Evolutionary conservation across 2,888 invertebrate species (phyloP).

Genomic region (Tuberolachnus salignus): DNA sequence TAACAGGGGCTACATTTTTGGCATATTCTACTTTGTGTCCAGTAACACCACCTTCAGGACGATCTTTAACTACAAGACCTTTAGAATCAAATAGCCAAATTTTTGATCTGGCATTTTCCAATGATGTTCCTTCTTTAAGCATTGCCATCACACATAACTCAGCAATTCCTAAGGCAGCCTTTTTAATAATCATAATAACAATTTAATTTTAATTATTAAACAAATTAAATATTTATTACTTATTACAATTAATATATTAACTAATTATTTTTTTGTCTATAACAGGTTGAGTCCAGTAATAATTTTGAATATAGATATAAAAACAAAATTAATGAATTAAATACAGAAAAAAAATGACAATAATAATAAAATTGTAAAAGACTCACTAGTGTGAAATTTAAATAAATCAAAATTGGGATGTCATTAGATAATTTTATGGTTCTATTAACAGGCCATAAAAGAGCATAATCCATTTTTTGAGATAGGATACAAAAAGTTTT

Average conservation of each 20-base stretch:
- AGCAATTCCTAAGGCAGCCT: slow-evolving; percentile 94
- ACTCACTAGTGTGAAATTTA: too few species aligned
- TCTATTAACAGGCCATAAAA: too few species aligned
- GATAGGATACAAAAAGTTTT: too few species aligned
- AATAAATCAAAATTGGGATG: too few species aligned
- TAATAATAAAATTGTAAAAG: too few species aligned
- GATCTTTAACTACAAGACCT: slow-evolving; percentile 87
- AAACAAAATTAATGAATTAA: too few species aligned
- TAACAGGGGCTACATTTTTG: slow-evolving; percentile 76
- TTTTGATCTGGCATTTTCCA: slow-evolving; percentile 76
- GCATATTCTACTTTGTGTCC: slow-evolving; percentile 85
- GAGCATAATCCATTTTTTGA: too few species aligned
- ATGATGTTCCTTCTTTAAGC: slow-evolving; percentile 79
- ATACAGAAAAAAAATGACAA: too few species aligned
- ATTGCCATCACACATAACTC: slow-evolving; percentile 90
- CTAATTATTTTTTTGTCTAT: neutral
- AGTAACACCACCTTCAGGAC: slow-evolving; percentile 80
- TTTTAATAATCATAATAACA: neutral
- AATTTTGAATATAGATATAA: too few species aligned
- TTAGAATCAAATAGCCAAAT: slow-evolving; percentile 97
- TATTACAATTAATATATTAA: neutral
- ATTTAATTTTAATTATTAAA: neutral
- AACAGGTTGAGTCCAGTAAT: too few species aligned
- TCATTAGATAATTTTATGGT: too few species aligned
- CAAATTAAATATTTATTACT: neutral